phyloP scores from a whole-genome alignment of 2,888 invertebrate genomes.

The Phoenoteleia sp. region DNA sequence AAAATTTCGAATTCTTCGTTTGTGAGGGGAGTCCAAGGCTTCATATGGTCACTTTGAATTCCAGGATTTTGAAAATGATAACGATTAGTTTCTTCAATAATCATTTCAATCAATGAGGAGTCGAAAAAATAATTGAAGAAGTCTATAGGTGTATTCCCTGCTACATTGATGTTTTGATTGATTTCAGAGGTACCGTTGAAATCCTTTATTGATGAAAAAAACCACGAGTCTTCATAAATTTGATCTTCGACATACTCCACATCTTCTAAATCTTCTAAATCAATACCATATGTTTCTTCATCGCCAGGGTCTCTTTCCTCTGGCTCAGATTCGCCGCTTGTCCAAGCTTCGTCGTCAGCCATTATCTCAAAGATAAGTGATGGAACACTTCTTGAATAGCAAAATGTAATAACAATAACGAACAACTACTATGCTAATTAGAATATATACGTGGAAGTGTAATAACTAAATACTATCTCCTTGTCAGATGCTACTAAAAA shows the following conservation, averaged over 20 bases:
- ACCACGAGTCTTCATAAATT: slow-evolving; percentile 39
- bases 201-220: slow-evolving; percentile 35
- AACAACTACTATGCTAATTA: slow-evolving; percentile 34
- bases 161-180: slow-evolving; percentile 50
- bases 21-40: slow-evolving; percentile 15
- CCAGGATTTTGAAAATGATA: slow-evolving; percentile 25
- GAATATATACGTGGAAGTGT: background rate
- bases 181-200: slow-evolving; percentile 47
- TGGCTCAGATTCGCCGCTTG: slow-evolving; percentile 39
- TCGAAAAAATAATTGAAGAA: slow-evolving; percentile 46
- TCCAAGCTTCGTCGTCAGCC: slow-evolving; percentile 51
- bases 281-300: slow-evolving; percentile 42
- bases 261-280: slow-evolving; percentile 39
- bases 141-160: slow-evolving; percentile 47
- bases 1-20: slow-evolving; percentile 22
- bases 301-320: slow-evolving; percentile 47
- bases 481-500: slow-evolving; percentile 30
- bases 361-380: slow-evolving; percentile 44
- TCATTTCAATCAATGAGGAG: slow-evolving; percentile 28
- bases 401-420: slow-evolving; percentile 48
- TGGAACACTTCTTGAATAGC: slow-evolving; percentile 44
- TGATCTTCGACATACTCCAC: slow-evolving; percentile 39
- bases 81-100: slow-evolving; percentile 23
- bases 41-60: slow-evolving; percentile 23
- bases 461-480: slow-evolving; percentile 49